Percentiles rank a stretch among this genome's conserved stretches.
Conservation (phyloP, 2,888 invertebrate species). For the Apeira syringaria region DNA sequence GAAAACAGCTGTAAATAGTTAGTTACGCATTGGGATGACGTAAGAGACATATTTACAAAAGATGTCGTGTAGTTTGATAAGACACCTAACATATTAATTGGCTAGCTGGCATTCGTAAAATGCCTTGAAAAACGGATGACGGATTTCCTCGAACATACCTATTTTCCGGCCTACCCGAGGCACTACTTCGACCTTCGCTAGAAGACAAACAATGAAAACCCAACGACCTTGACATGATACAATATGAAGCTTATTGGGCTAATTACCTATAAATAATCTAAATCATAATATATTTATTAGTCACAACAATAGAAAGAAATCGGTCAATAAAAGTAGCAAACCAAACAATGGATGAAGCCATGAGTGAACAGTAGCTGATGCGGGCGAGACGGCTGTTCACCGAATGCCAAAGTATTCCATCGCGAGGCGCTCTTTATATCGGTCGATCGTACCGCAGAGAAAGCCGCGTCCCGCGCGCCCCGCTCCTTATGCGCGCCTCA, state of each 20-base stretch:
- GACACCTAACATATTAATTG: conserved; percentile 44
- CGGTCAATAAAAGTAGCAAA: conserved; percentile 55
- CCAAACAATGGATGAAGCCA: conserved; percentile 58
- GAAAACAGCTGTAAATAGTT: conserved; percentile 47
- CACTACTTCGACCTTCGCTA: conserved; percentile 71
- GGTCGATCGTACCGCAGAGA: conserved; percentile 71
- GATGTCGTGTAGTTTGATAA: conserved; percentile 46
- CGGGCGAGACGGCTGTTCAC: conserved; percentile 81
- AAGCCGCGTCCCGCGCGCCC: conserved; percentile 77
- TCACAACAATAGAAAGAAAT: conserved; percentile 58
- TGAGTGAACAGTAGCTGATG: conserved; percentile 64
- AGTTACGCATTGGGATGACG: conserved; percentile 46
- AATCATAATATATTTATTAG: conserved; percentile 66
- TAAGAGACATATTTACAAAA: conserved; percentile 44
- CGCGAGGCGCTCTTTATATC: conserved; percentile 80
- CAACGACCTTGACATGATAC: conserved; percentile 78
- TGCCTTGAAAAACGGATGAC: conserved; percentile 75
- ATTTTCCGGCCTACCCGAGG: conserved; percentile 74
- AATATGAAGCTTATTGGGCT: conserved; percentile 68
- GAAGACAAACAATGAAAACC: conserved; percentile 76
- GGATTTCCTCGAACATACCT: conserved; percentile 71
- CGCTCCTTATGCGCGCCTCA: conserved; percentile 59
- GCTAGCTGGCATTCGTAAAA: conserved; percentile 56
- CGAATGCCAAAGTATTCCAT: conserved; percentile 80
- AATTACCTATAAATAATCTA: conserved; percentile 70